Percentiles rank a stretch among this genome's conserved stretches.
Evolutionary conservation across 2,888 invertebrate species (phyloP).

Genomic region (Blastobasis lacticolella): DNA sequence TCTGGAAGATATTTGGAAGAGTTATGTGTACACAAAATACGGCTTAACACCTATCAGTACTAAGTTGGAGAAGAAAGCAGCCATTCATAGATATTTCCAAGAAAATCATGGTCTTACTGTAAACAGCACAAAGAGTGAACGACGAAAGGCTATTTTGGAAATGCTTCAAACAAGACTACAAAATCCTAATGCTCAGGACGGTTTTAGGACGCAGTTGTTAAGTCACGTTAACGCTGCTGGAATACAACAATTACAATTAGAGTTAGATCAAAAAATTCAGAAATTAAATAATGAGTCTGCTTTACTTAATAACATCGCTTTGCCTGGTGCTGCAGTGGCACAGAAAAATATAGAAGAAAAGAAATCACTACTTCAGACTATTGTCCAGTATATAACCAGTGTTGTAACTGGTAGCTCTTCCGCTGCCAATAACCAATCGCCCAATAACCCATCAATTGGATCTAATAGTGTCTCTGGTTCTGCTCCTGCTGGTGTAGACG

Average conservation of each 20-base stretch:
- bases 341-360: constrained; percentile 43
- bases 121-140: constrained; percentile 52
- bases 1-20: constrained; percentile 56
- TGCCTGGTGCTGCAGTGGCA: constrained; percentile 40
- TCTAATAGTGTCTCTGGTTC: neutral
- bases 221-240: constrained; percentile 43
- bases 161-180: constrained; percentile 42
- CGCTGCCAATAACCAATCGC: neutral
- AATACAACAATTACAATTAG: constrained; percentile 38
- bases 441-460: neutral
- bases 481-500: neutral
- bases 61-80: constrained; percentile 41
- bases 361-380: constrained; percentile 41
- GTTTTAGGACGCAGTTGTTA: constrained; percentile 39
- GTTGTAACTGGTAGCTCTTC: constrained; percentile 22
- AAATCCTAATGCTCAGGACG: constrained; percentile 27
- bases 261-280: constrained; percentile 46
- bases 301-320: constrained; percentile 37
- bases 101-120: constrained; percentile 46
- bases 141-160: constrained; percentile 47
- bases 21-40: constrained; percentile 49
- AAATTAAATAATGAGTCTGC: constrained; percentile 50
- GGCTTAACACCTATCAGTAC: constrained; percentile 41
- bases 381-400: constrained; percentile 42
- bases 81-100: constrained; percentile 40